phyloP scores from a whole-genome alignment of 1,140 invertebrate genomes.

The Gyrodactylus bullatarudis region DNA sequence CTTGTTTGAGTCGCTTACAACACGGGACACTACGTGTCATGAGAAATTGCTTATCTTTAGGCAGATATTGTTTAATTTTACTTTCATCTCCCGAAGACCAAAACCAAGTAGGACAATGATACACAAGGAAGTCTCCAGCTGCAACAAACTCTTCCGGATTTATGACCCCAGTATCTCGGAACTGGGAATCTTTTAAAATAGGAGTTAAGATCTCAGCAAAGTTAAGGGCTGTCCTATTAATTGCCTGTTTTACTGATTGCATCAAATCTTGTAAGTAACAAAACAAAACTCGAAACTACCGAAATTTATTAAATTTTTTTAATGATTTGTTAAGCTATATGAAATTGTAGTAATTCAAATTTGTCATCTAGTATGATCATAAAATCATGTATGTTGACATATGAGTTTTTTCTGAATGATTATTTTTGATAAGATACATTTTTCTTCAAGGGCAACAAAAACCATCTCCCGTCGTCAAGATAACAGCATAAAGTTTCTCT shows the following conservation, averaged over 20 bases:
- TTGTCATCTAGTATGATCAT: background rate
- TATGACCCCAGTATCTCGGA: constrained; percentile 77
- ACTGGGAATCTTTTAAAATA: constrained; percentile 88
- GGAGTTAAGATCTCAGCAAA: constrained; percentile 83
- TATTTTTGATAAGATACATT: too few species aligned
- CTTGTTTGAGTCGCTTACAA: constrained; percentile 57
- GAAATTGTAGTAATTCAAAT: background rate
- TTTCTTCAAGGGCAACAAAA: too few species aligned
- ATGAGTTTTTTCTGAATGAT: too few species aligned
- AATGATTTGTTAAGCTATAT: background rate
- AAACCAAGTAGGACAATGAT: constrained; percentile 96
- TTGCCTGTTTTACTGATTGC: constrained; percentile 70
- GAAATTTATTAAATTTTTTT: background rate
- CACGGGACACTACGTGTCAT: constrained; percentile 69
- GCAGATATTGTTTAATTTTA: constrained; percentile 46
- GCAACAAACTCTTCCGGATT: constrained; percentile 61
- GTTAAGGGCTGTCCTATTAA: constrained; percentile 64
- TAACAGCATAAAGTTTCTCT: too few species aligned
- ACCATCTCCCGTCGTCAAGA: too few species aligned
- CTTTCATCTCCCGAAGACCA: constrained; percentile 60
- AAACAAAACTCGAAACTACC: background rate
- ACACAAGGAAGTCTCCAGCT: constrained; percentile 83
- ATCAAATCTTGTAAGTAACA: constrained; percentile 22
- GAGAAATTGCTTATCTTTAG: constrained; percentile 77
- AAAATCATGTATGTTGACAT: too few species aligned